Evolutionary conservation across 1,140 invertebrate genomes (phyloP), one percentile per base, ranked within the genome.

Genomic region (Neotoxoptera formosana): DNA sequence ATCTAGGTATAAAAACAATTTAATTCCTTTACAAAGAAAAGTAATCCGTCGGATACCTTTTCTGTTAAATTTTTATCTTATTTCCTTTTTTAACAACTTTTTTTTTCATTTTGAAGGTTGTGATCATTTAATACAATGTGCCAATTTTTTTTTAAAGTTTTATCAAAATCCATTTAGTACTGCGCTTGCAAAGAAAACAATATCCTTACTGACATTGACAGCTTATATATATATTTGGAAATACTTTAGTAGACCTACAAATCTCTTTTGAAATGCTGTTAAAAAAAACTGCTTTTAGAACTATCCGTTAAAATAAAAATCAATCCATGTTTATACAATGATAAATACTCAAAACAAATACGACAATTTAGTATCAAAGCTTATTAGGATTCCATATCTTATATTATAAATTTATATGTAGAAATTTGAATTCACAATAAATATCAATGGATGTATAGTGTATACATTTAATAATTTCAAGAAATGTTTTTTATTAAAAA

Each of bases 151-250:
- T 86, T 45, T 17, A 34, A 51, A 23, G 47, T 88, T 88, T 88
- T 88, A 88, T n/a, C 30, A 48, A 88, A 88, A 51, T 88, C 14
- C 47, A 48, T 88, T 88, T 88, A 88, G 45, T 88, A 88, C 34
- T 34, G 30, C 51, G 45, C n/a, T 47, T 30, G 1, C 11, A 2
- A 23, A 88, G n/a, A 88, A 51, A 88, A 88, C 7, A 88, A 88
- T 48, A 20, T 88, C 47, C 47, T 20, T 88, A 88, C 45, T 88
- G 86, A 88, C 47, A 88, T 88, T 88, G 30, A 34, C 30, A 88
- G 47, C 86, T 51, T 48, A 51, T 88, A n/a, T 88, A 48, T 88
- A n/a, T 88, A 48, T 88, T 88, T 48, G 2, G 11, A 48, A 23
- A 48, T 89, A 53, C 87, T 21, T 89, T 89, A 8, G 47, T 53